Conservation (phyloP, 1,140 invertebrate species). For the Asobara japonica region DNA sequence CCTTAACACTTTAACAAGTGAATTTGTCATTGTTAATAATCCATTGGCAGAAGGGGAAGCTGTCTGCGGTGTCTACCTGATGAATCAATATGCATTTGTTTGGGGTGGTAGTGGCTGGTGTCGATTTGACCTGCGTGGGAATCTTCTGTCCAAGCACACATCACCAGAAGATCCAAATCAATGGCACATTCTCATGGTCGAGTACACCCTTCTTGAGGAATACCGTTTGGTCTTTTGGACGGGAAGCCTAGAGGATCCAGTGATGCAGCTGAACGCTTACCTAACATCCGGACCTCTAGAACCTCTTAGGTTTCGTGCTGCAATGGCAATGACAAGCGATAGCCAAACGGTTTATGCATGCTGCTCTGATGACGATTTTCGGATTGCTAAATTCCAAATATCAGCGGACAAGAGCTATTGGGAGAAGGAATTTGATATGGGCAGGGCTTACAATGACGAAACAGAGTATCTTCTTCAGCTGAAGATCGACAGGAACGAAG, state of each 20-base stretch:
- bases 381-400: slow-evolving; percentile 68
- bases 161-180: slow-evolving; percentile 70
- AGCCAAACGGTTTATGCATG: slow-evolving; percentile 72
- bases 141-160: slow-evolving; percentile 70
- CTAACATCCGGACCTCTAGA: slow-evolving; percentile 69
- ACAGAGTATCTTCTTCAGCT: slow-evolving; percentile 83
- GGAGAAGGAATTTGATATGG: slow-evolving; percentile 70
- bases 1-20: slow-evolving; percentile 90
- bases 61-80: slow-evolving; percentile 76
- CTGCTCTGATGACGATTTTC: slow-evolving; percentile 68
- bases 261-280: slow-evolving; percentile 74
- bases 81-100: slow-evolving; percentile 80
- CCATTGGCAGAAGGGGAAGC: slow-evolving; percentile 77
- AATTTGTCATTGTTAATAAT: slow-evolving; percentile 86
- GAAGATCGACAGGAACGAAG: slow-evolving; percentile 83
- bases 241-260: slow-evolving; percentile 79
- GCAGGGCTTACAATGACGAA: slow-evolving; percentile 74
- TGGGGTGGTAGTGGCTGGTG: slow-evolving; percentile 75
- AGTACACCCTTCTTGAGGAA: slow-evolving; percentile 77
- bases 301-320: slow-evolving; percentile 71
- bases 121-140: slow-evolving; percentile 80
- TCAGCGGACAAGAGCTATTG: slow-evolving; percentile 69
- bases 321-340: slow-evolving; percentile 72
- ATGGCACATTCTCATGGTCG: slow-evolving; percentile 80
- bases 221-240: slow-evolving; percentile 83